Conservation (phyloP, 2,888 invertebrate genomes). For the Scelioninae gen. 1 region DNA sequence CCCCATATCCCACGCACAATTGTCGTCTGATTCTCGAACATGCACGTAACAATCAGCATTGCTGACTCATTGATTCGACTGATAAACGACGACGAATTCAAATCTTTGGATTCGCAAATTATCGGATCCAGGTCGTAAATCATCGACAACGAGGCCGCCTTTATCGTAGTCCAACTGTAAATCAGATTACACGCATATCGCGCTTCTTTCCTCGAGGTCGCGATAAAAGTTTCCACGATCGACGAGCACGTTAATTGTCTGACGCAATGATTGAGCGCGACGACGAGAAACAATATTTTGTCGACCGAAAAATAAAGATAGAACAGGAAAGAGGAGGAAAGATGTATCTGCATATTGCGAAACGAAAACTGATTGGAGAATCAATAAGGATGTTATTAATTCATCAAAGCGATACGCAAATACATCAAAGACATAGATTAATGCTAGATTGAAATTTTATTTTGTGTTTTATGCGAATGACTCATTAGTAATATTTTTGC, state of each 20-base stretch:
- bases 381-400: constrained; percentile 25
- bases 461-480: constrained; percentile 18
- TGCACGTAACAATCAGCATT: constrained; percentile 75
- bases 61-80: constrained; percentile 79
- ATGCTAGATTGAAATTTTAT: not conserved
- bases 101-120: constrained; percentile 64
- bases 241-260: constrained; percentile 26
- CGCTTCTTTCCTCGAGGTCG: constrained; percentile 53
- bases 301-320: no score
- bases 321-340: no score
- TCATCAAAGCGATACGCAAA: constrained; percentile 8
- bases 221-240: constrained; percentile 65
- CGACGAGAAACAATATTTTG: not conserved
- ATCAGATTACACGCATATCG: constrained; percentile 57
- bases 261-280: constrained; percentile 27
- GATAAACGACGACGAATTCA: constrained; percentile 63
- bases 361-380: not conserved
- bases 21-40: constrained; percentile 56
- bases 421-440: constrained; percentile 30
- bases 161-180: constrained; percentile 56
- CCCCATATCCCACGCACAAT: constrained; percentile 32
- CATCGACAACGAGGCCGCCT: constrained; percentile 61
- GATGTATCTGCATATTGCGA: no score
- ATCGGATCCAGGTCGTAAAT: constrained; percentile 58
- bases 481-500: constrained; percentile 28